Percentiles rank a stretch among this genome's conserved stretches.
Conservation (phyloP, 2,113 vertebrate genomes). For the Australoheros scitulus region DNA sequence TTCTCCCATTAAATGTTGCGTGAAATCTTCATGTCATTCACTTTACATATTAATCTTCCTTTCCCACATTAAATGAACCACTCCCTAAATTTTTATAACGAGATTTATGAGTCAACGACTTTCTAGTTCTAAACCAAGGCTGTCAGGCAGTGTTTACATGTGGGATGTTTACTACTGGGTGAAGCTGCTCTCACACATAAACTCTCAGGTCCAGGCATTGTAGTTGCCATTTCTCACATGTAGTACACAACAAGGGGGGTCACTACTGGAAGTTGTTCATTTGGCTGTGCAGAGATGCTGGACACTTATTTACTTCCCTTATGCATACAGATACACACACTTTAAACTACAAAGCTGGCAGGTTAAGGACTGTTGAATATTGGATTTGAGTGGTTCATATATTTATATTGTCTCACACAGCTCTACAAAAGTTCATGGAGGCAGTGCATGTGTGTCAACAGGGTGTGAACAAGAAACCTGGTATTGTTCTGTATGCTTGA, state of each 20-base stretch:
- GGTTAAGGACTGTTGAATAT: neutral
- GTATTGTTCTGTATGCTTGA: constrained; percentile 7
- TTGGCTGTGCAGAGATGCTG: neutral
- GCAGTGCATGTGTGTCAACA: too few relatives aligned
- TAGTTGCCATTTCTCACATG: neutral
- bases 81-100: neutral
- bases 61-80: neutral
- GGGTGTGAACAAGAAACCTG: neutral
- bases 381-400: neutral
- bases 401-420: neutral
- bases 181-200: neutral
- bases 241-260: neutral
- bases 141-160: constrained; percentile 5
- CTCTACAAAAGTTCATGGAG: neutral
- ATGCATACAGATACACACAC: neutral
- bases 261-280: neutral
- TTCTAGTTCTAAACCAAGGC: neutral
- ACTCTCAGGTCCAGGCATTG: neutral
- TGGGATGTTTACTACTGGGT: constrained; percentile 8
- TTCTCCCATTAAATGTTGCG: neutral
- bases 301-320: neutral
- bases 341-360: neutral
- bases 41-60: neutral
- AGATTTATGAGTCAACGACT: neutral
- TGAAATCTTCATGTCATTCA: neutral